Conservation (phyloP, 2,888 invertebrate genomes). For the Hecatera dysodea region DNA sequence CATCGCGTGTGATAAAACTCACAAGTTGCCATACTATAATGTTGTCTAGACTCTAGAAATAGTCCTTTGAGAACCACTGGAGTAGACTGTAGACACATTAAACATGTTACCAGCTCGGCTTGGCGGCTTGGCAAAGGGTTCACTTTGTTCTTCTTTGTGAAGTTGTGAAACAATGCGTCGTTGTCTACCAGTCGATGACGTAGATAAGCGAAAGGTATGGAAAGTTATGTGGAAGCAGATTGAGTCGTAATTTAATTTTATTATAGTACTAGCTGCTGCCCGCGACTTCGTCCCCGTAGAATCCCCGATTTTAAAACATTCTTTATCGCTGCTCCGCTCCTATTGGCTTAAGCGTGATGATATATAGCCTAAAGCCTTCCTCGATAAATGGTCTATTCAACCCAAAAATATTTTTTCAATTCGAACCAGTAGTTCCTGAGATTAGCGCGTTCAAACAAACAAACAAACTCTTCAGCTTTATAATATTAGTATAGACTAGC, state of each 20-base stretch:
- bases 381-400: no score
- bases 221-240: neutral
- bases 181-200: slow-evolving; percentile 32
- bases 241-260: neutral
- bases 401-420: no score
- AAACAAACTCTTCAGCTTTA: no score
- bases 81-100: slow-evolving; percentile 60
- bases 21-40: slow-evolving; percentile 1
- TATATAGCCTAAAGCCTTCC: no score
- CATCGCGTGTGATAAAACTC: neutral
- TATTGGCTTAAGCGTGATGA: no score
- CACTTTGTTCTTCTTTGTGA: slow-evolving; percentile 46
- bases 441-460: no score
- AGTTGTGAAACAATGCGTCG: slow-evolving; percentile 30
- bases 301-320: no score
- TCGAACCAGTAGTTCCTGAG: no score
- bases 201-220: slow-evolving; percentile 33
- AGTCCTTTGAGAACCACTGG: slow-evolving; percentile 54
- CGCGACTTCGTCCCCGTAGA: no score
- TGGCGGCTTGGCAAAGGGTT: slow-evolving; percentile 57
- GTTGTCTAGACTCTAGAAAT: slow-evolving; percentile 31
- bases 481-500: no score
- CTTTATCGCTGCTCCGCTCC: no score
- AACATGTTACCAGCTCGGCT: slow-evolving; percentile 46
- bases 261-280: no score